Base-by-base conservation (phyloP, 2,797 vertebrate genomes). In the Enteromius radiatus region DNA sequence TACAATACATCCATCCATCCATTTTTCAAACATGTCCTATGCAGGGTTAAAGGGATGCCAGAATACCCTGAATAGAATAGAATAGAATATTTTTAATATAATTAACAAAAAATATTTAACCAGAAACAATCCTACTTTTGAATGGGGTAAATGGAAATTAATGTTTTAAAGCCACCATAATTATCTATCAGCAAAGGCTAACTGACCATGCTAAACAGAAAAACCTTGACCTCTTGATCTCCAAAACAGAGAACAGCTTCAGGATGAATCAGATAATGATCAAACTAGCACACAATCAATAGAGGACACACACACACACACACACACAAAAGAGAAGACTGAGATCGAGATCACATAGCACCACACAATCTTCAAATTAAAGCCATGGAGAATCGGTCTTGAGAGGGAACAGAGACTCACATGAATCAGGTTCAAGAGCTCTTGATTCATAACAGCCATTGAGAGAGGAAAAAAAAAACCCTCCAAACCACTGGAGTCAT, bases 391-490 rank as follows among this genome's bases (percentile, higher is more conserved):
- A 68, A 68, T 36, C 15, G 1, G 69, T 61, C 80, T 76, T 82
- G 23, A 82, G 36, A 82, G 45, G 11, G 19, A 76, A 76, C 47
- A 23, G 36, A 68, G 47, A 69, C 52, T 21, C 63, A 45, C 36
- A 61, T 82, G 80, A 76, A 76, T 76, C 49, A 45, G 59, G 65
- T 74, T 82, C 63, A 82, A 76, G 73, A 59, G 71, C 63, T 76
- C 49, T 82, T 5, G 74, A 82, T 69, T 76, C 81, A 76, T 76
- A 82, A 82, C 70, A 49, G 21, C 23, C 78, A 38, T 63, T 61
- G 45, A 23, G 14, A 31, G 19, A 52, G 21, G 2, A 23, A 59
- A 59, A 76, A 41, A 38, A 17, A 64, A 54, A 45, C 38, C 0
- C 47, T 12, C 41, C 33, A 73, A 49, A 74, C 47, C 23, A 26